Base-by-base conservation (phyloP, 2,797 vertebrate genomes). In the Typhlichthys subterraneus region DNA sequence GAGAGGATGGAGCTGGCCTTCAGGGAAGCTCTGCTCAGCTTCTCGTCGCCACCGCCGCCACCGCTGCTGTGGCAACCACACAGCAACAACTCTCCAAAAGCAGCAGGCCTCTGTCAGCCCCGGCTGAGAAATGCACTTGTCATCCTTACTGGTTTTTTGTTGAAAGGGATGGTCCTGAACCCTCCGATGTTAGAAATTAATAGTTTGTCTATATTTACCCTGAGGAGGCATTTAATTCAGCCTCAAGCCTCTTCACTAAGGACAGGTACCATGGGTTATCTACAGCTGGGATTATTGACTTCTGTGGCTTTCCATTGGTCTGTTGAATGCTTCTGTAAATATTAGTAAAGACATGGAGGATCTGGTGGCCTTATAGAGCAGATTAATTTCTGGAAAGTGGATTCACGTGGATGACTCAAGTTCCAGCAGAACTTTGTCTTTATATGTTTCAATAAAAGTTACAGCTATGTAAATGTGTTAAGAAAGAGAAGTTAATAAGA, bases 1-100 rank as follows among this genome's bases (percentile, higher is more conserved):
- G 80, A 65, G 77, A 85, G 64, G 84, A 80, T 81, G 81, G 66
- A 81, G 72, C 65, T 73, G 75, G 77, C 77, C 77, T 79, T 82
- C 76, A 69, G 61, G 46, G 70, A 69, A 82, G 65, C 81, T 74
- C 70, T 75, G 80, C 80, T 75, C 56, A 75, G 75, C 80, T 69
- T 75, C 64, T 7, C 66, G 67, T 83, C 84, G 85, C 79, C 69
- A 73, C 79, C 72, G 70, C 54, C 76, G 70, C 79, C 67, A 75
- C 72, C 65, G 70, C 83, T 85, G 85, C 79, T 69, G 67, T 83
- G 79, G 87, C 85, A 89, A 87, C 82, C 14, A 57, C 65, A 72
- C 75, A 80, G 80, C 80, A 89, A 88, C 85, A 87, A 73, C 67
- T 72, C 76, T 76, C 57, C 47, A 63, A 72, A 76, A 70, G 65